Evolutionary conservation across 1,140 invertebrate species (phyloP), one percentile per base, ranked within the genome.

Genomic region (Drosophila parabipectinata): DNA sequence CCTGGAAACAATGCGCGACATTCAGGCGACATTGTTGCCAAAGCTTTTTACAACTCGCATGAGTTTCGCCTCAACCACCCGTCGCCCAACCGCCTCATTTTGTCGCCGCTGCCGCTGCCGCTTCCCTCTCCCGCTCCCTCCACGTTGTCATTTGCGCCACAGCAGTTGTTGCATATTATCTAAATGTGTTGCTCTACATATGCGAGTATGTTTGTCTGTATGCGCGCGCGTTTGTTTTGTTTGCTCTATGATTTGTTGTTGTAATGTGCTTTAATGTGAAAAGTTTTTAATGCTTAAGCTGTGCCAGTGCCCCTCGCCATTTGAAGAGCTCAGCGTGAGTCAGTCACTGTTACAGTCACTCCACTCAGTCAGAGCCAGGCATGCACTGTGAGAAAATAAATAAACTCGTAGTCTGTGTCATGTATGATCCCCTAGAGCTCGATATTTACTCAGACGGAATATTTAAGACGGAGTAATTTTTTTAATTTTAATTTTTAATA

Each of bases 191-290:
- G 82, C 83, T 75, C 83, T 78, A 85, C 83, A 85, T 77, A 66
- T 80, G 62, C 45, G 72, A 77, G 39, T 75, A 39, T 48, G 44
- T 64, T 45, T 51, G 50, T 56, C 47, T 53, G 28, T 68, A 18
- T 68, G 26, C 64, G 39, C 61, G 21, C 68, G 18, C 61, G 76
- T 50, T 51, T 62, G 61, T 81, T 75, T 67, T 76, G 62, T 75
- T 76, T 68, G 72, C 77, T 87, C 83, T 87, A 87, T 87, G 83
- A 87, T 87, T 88, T 87, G 83, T 87, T 87, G 83, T 87, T 87
- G 83, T 88, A 88, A 87, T 87, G 83, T 87, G 83, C 83, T 87
- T 87, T 87, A 87, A 87, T 87, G 83, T 87, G 83, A 87, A 87
- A 87, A 87, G 79, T 88, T 87, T 87, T 87, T 87, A 87, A 87